Evolutionary conservation across 2,797 vertebrate genomes (phyloP).

Genomic region (Anguilla marmorata): DNA sequence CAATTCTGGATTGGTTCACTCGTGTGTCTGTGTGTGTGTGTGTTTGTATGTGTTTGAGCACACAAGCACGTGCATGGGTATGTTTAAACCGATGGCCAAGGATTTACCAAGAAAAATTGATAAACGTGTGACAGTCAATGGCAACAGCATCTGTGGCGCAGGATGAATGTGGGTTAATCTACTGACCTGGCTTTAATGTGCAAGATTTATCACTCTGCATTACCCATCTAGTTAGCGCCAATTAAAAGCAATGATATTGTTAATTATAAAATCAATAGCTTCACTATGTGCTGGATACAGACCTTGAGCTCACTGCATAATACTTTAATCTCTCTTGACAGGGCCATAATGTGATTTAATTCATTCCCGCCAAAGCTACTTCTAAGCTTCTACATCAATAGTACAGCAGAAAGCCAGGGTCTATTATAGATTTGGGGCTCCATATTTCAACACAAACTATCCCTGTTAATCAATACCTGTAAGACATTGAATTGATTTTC

Average conservation of each 20-base stretch:
- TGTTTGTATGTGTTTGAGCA: background rate
- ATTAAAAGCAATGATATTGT: conserved; percentile 46
- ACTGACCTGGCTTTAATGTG: conserved; percentile 23
- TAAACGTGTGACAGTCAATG: conserved; percentile 71
- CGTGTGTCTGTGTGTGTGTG: background rate
- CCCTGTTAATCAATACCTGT: conserved; percentile 64
- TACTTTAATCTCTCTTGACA: conserved; percentile 63
- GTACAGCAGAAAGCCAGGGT: conserved; percentile 57
- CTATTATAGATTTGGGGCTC: conserved; percentile 57
- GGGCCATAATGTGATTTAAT: conserved; percentile 68
- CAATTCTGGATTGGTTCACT: background rate
- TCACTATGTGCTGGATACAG: conserved; percentile 50
- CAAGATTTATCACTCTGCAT: conserved; percentile 30
- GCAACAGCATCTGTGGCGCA: conserved; percentile 55
- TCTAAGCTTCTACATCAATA: conserved; percentile 65
- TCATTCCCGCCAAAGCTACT: conserved; percentile 69
- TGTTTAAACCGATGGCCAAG: background rate
- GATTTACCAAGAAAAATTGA: conserved; percentile 49
- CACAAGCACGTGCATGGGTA: background rate
- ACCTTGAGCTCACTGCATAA: conserved; percentile 49
- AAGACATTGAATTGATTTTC: conserved; percentile 50
- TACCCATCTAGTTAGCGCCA: conserved; percentile 26
- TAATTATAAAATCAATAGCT: conserved; percentile 54
- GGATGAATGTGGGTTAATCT: conserved; percentile 20
- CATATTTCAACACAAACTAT: conserved; percentile 55